Percentiles rank a stretch among this genome's conserved stretches.
phyloP scores from a whole-genome alignment of 2,888 invertebrate genomes.

The Macrosoma leucophasiata region DNA sequence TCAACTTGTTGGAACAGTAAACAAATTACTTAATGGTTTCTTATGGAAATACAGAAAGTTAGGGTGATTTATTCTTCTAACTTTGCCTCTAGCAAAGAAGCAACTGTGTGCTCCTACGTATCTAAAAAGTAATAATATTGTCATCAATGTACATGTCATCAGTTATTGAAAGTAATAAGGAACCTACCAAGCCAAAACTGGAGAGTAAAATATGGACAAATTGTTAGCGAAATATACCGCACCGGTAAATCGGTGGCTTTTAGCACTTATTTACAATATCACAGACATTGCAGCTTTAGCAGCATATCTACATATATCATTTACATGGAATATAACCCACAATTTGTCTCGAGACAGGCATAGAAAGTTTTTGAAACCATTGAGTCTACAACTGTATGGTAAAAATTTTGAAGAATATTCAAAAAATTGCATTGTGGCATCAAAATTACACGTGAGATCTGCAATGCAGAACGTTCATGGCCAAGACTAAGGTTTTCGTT shows the following conservation, averaged over 20 bases:
- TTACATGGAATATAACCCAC: slow-evolving; percentile 9
- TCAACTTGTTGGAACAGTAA: slow-evolving; percentile 11
- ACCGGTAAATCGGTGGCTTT: slow-evolving; percentile 11
- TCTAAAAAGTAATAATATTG: slow-evolving; percentile 15
- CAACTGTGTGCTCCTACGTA: slow-evolving; percentile 13
- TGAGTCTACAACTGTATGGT: slow-evolving; percentile 11
- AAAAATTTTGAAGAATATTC: slow-evolving; percentile 11
- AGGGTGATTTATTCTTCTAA: slow-evolving; percentile 13
- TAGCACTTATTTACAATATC: slow-evolving; percentile 15
- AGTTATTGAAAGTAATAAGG: slow-evolving; percentile 12
- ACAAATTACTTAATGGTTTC: slow-evolving; percentile 15
- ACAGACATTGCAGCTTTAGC: slow-evolving; percentile 10
- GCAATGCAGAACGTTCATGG: slow-evolving; percentile 15
- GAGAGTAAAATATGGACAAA: slow-evolving; percentile 13
- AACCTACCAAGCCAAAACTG: slow-evolving; percentile 13
- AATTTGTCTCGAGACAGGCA: slow-evolving; percentile 5
- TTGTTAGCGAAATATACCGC: slow-evolving; percentile 10
- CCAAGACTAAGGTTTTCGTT: slow-evolving; percentile 12
- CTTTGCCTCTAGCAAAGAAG: slow-evolving; percentile 14
- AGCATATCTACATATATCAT: slow-evolving; percentile 14
- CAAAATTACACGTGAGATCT: slow-evolving; percentile 15
- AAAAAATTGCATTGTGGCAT: slow-evolving; percentile 15
- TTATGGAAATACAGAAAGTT: slow-evolving; percentile 12
- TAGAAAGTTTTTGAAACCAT: slow-evolving; percentile 14
- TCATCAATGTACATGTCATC: slow-evolving; percentile 11